Conservation (phyloP, 2,113 vertebrate species). For the Pao palembangensis region DNA sequence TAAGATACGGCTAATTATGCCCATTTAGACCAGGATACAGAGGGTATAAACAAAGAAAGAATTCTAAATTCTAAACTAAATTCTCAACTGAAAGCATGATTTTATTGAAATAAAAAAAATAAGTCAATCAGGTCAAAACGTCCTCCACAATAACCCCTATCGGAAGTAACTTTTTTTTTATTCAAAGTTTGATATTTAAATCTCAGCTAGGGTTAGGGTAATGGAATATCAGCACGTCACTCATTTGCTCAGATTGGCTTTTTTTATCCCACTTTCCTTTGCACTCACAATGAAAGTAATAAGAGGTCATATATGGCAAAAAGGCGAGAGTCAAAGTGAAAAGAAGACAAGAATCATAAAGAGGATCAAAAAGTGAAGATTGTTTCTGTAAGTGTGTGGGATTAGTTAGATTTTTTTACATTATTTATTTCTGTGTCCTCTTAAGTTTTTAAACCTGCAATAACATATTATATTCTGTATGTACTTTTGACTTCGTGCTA, state of each 20-base stretch:
- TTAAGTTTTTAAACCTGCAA: too few relatives aligned
- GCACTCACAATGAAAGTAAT: not conserved
- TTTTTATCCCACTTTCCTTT: not conserved
- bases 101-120: too few relatives aligned
- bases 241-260: not conserved
- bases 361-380: too few relatives aligned
- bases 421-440: too few relatives aligned
- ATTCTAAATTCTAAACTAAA: too few relatives aligned
- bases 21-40: not conserved
- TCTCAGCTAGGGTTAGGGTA: not conserved
- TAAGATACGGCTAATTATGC: too few relatives aligned
- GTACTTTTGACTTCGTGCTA: too few relatives aligned
- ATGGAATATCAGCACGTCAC: not conserved
- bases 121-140: not conserved
- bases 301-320: not conserved
- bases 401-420: too few relatives aligned
- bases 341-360: not conserved
- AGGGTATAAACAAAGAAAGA: too few relatives aligned
- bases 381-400: too few relatives aligned
- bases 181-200: slow-evolving; percentile 7
- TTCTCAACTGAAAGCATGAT: too few relatives aligned
- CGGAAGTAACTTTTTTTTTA: not conserved
- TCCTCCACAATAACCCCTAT: not conserved
- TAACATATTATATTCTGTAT: too few relatives aligned
- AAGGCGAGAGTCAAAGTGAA: not conserved